Base-by-base conservation (phyloP, 2,113 vertebrate species). In the Corythornis madagascariensis region DNA sequence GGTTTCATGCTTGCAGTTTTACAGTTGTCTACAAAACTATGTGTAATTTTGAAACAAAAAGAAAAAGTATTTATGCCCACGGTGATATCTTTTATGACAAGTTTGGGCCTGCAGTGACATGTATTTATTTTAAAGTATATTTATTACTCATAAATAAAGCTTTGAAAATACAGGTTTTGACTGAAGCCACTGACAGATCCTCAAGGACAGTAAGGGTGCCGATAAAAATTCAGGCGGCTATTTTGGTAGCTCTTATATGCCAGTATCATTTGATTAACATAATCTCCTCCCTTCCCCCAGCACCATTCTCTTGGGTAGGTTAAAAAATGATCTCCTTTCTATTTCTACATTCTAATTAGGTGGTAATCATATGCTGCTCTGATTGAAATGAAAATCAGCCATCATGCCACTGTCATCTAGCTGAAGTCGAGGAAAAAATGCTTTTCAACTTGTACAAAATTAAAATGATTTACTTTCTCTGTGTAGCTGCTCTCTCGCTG, bases 311-410 rank as follows among this genome's bases (percentile, higher is more conserved):
- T 57, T 86, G 83, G 63, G 56, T 86, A 93, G 75, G 56, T 91
- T 82, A 94, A 94, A 95, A 96, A 95, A 90, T 87, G 43, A 88
- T 64, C 56, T 63, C 92, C 91, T 95, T 93, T 93, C 70, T 94
- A 96, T 88, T 93, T 95, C 89, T 92, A 83, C 75, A 90, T 85
- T 86, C 94, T 94, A 96, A 94, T 96, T 97, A 96, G 88, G 63
- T 89, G 80, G 69, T 94, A 95, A 88, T 95, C 80, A 93, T 91
- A 83, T 93, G 88, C 85, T 94, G 65, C 85, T 91, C 78, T 97
- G 93, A 96, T 90, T 97, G 93, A 97, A 95, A 91, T 92, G 85
- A 96, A 96, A 96, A 95, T 96, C 93, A 96, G 86, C 88, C 95
- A 82, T 97, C 80, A 70, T 93, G 72, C 84, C 76, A 83, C 92